These are phyloP conservation scores for Euplagia quadripunctaria DNA, from an alignment of 2,888 invertebrate genomes.

Conservation along the genomic window DNA sequence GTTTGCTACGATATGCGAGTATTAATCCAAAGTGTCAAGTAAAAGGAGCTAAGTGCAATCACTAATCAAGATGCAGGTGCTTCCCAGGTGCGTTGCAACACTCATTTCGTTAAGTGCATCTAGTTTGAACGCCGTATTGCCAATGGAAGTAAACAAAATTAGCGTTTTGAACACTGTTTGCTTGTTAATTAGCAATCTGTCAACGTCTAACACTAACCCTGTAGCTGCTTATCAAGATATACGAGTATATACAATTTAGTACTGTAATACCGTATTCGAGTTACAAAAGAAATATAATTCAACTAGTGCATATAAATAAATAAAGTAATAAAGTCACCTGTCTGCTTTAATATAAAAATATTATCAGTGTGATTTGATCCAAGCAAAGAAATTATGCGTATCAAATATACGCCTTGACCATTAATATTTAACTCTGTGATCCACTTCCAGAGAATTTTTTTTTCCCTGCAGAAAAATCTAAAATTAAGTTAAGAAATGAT, in stretches of 20 bases:
- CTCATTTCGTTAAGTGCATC: conserved; percentile 73
- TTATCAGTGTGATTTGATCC: background rate
- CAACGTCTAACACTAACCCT: conserved; percentile 36
- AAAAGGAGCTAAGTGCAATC: conserved; percentile 76
- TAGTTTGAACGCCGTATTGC: conserved; percentile 60
- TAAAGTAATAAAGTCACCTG: conserved; percentile 4
- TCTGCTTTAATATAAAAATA: background rate
- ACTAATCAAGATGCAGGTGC: conserved; percentile 84
- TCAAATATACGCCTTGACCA: background rate
- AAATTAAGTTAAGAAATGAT: no score
- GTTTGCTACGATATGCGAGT: conserved; percentile 69
- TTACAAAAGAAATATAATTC: conserved; percentile 13
- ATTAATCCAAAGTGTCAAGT: conserved; percentile 76
- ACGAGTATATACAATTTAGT: conserved; percentile 13
- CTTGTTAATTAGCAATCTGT: conserved; percentile 51
- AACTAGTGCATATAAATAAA: conserved; percentile 2
- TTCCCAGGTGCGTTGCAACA: conserved; percentile 70
- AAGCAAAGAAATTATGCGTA: background rate
- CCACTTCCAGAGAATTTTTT: background rate
- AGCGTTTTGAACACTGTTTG: conserved; percentile 54
- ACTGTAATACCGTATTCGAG: conserved; percentile 7
- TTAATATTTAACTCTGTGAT: background rate
- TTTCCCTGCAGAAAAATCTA: background rate
- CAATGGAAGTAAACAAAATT: conserved; percentile 63
- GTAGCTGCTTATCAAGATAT: conserved; percentile 8